These are phyloP conservation scores for Polyommatus iphigenia DNA, from an alignment of 2,888 invertebrate species.

Conservation along the genomic window DNA sequence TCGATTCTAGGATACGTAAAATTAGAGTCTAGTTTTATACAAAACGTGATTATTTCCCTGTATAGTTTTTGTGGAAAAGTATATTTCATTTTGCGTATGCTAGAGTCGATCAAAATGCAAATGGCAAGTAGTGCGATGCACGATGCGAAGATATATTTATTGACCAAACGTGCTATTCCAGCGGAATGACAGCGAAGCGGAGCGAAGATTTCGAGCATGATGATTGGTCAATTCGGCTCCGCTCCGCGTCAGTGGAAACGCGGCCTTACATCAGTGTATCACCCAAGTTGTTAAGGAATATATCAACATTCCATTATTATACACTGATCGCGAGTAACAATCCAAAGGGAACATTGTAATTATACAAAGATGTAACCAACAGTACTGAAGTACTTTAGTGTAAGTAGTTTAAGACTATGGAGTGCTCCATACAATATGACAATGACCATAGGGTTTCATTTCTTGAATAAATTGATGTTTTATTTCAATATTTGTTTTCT, in stretches of 20 bases:
- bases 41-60: too few relatives aligned
- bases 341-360: slow-evolving; percentile 33
- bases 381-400: slow-evolving; percentile 37
- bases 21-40: not conserved
- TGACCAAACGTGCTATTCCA: not conserved
- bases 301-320: slow-evolving; percentile 27
- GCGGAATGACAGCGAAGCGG: too few relatives aligned
- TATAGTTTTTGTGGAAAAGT: not conserved
- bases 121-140: not conserved
- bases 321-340: slow-evolving; percentile 19
- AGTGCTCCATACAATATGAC: slow-evolving; percentile 40
- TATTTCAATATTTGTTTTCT: slow-evolving; percentile 37
- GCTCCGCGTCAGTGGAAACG: too few relatives aligned
- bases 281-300: slow-evolving; percentile 6
- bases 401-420: slow-evolving; percentile 41
- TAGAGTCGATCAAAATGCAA: too few relatives aligned
- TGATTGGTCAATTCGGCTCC: too few relatives aligned
- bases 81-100: not conserved
- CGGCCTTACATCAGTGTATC: slow-evolving; percentile 15
- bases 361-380: slow-evolving; percentile 25
- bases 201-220: too few relatives aligned
- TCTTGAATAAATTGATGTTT: slow-evolving; percentile 44
- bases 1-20: not conserved
- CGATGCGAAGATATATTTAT: not conserved
- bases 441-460: slow-evolving; percentile 40